phyloP scores from a whole-genome alignment of 2,888 invertebrate genomes.

The Cheiracanthium punctorium region DNA sequence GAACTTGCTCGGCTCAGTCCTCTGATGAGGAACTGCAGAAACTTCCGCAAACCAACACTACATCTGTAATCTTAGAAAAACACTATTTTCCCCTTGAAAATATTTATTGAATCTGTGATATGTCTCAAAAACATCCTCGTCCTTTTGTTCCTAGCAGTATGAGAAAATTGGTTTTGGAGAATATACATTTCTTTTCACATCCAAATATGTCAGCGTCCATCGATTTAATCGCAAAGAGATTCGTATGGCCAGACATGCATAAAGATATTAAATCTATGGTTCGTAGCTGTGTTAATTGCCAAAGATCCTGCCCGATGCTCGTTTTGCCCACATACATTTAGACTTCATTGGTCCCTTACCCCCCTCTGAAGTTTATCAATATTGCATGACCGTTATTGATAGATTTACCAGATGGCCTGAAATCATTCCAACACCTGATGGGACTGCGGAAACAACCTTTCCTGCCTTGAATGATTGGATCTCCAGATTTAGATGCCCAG shows the following conservation, averaged over 20 bases:
- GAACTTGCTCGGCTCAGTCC: neutral
- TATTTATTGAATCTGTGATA: neutral
- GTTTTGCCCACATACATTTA: slow-evolving; percentile 32
- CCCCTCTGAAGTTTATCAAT: slow-evolving; percentile 22
- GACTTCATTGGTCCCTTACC: slow-evolving; percentile 30
- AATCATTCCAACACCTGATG: slow-evolving; percentile 1
- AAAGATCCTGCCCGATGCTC: slow-evolving; percentile 12
- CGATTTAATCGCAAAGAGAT: neutral
- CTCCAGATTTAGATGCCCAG: neutral
- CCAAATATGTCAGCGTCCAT: neutral
- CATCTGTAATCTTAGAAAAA: neutral
- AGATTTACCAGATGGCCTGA: slow-evolving; percentile 25
- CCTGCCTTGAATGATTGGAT: neutral
- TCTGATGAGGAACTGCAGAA: neutral
- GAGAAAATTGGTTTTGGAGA: neutral
- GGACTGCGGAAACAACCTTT: neutral
- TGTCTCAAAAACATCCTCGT: neutral
- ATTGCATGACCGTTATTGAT: slow-evolving; percentile 18
- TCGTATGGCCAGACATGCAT: slow-evolving; percentile 21
- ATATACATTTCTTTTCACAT: neutral
- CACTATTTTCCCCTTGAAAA: neutral
- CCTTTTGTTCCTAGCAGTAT: slow-evolving; percentile 22
- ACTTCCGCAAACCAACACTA: neutral
- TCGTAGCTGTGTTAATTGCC: neutral
- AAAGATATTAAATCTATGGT: slow-evolving; percentile 4